Conservation (phyloP, 1,140 invertebrate genomes). For the Cherax destructor region DNA sequence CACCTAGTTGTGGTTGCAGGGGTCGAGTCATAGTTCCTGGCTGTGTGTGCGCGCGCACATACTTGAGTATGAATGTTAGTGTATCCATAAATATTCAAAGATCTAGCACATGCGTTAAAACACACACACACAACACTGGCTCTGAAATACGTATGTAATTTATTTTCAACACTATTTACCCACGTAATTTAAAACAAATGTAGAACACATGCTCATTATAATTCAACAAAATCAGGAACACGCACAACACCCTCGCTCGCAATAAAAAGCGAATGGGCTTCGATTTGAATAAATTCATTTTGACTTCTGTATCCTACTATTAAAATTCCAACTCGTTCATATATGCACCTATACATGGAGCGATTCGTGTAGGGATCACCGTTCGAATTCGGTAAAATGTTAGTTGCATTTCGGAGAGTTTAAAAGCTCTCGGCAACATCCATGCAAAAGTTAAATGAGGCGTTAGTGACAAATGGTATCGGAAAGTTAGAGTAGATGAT, state of each 20-base stretch:
- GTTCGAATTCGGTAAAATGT: not conserved
- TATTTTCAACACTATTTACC: too few relatives aligned
- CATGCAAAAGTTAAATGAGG: not conserved
- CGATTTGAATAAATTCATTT: constrained; percentile 1
- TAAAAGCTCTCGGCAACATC: not conserved
- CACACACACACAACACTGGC: not conserved
- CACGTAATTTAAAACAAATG: too few relatives aligned
- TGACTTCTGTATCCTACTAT: not conserved
- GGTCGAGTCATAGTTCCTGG: too few relatives aligned
- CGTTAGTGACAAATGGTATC: not conserved
- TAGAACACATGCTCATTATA: too few relatives aligned
- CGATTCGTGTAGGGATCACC: not conserved
- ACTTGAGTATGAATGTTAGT: not conserved
- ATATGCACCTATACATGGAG: not conserved
- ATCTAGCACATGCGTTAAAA: too few relatives aligned
- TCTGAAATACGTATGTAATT: too few relatives aligned
- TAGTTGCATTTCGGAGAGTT: not conserved
- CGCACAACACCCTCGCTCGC: not conserved
- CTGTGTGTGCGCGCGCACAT: not conserved
- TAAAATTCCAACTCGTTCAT: not conserved
- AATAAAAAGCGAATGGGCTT: not conserved
- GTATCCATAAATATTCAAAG: too few relatives aligned
- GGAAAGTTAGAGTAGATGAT: not conserved
- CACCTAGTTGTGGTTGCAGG: too few relatives aligned
- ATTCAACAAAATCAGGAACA: too few relatives aligned